Evolutionary conservation across 1,140 invertebrate genomes (phyloP).

Genomic region (Ceratoteleas bidentatus): DNA sequence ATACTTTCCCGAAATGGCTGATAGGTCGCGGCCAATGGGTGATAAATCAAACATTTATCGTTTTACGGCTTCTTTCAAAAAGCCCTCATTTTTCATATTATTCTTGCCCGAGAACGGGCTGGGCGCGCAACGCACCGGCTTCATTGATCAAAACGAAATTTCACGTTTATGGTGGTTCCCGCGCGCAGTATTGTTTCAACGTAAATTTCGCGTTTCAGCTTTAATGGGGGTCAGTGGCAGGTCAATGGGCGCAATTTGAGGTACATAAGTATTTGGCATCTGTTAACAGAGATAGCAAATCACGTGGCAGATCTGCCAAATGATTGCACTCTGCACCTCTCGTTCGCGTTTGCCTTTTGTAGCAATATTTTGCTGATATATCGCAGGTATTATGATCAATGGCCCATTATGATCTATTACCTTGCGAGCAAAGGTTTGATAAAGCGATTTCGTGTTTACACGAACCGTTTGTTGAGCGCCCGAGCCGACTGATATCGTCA

Average conservation of each 20-base stretch:
- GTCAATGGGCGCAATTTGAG: constrained; percentile 29
- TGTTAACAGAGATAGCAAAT: constrained; percentile 13
- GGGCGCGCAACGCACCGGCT: not conserved
- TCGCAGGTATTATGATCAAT: constrained; percentile 55
- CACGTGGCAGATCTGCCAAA: constrained; percentile 19
- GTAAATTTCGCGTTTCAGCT: not conserved
- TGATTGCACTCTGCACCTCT: constrained; percentile 28
- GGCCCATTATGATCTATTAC: constrained; percentile 56
- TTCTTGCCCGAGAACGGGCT: not conserved
- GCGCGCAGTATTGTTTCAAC: constrained; percentile 1
- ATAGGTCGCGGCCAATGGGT: constrained; percentile 42
- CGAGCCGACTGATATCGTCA: constrained; percentile 66
- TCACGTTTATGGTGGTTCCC: constrained; percentile 6
- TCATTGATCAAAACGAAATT: constrained; percentile 15
- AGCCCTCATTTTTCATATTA: constrained; percentile 24
- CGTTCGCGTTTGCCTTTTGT: constrained; percentile 37
- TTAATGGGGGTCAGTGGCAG: constrained; percentile 8
- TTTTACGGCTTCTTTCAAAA: constrained; percentile 36
- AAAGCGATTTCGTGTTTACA: constrained; percentile 65
- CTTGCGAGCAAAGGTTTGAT: constrained; percentile 60
- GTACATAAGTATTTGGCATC: constrained; percentile 18
- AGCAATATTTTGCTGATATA: constrained; percentile 51
- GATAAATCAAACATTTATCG: constrained; percentile 61
- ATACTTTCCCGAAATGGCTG: constrained; percentile 58
- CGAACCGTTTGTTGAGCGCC: constrained; percentile 63